Evolutionary conservation across 2,888 invertebrate species (phyloP).

Genomic region (Eupithecia tripunctaria): DNA sequence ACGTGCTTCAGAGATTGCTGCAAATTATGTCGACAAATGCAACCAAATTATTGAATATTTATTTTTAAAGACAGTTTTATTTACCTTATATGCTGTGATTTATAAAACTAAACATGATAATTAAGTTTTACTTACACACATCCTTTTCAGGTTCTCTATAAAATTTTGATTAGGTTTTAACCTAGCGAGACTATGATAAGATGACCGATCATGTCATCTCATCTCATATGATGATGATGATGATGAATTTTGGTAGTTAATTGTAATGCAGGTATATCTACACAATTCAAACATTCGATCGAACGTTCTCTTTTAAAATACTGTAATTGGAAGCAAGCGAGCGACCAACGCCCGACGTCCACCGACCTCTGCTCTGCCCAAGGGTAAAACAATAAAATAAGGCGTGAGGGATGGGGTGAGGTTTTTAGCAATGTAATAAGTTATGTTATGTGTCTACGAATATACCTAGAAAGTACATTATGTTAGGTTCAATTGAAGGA

Average conservation of each 20-base stretch:
- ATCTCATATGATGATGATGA: too few species aligned
- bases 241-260: too few species aligned
- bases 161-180: neutral
- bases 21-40: too few species aligned
- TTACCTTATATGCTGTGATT: too few species aligned
- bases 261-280: too few species aligned
- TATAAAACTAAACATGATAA: too few species aligned
- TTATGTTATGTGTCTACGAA: neutral
- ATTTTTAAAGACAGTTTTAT: too few species aligned
- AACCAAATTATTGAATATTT: too few species aligned
- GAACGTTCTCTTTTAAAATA: neutral
- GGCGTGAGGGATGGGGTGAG: slow-evolving; percentile 17
- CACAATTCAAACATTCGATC: neutral
- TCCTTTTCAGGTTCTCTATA: neutral
- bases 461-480: neutral
- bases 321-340: neutral
- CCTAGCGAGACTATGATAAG: neutral
- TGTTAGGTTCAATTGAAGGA: too few species aligned
- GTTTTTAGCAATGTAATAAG: neutral
- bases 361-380: slow-evolving; percentile 26
- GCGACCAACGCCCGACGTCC: neutral
- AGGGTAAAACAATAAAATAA: slow-evolving; percentile 27
- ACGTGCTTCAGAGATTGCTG: too few species aligned
- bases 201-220: too few species aligned
- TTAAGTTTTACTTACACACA: neutral